phyloP scores from a whole-genome alignment of 2,113 vertebrate genomes.

The Octodon degus region DNA sequence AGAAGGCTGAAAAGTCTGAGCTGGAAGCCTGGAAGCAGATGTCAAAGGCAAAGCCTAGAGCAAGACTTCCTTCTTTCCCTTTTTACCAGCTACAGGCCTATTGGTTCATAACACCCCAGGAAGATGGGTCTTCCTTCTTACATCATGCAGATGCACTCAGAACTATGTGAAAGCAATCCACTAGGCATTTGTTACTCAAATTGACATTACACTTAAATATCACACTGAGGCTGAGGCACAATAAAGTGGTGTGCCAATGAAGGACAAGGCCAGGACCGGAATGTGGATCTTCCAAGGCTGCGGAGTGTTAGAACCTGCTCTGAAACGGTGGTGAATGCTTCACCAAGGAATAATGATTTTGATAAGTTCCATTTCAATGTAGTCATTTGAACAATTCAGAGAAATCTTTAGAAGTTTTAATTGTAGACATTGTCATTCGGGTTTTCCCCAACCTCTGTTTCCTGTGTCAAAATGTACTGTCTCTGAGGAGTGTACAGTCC shows the following conservation, averaged over 20 bases:
- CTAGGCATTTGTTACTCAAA: not conserved
- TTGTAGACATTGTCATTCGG: not conserved
- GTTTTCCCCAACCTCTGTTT: constrained; percentile 22
- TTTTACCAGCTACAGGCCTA: not conserved
- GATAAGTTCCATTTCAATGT: not conserved
- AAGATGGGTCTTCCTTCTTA: not conserved
- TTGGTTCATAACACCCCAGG: not conserved
- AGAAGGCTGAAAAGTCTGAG: not conserved
- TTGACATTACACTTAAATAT: not conserved
- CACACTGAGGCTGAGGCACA: not conserved
- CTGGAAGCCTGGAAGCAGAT: not conserved
- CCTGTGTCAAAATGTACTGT: constrained; percentile 5
- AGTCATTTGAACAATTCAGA: constrained; percentile 23
- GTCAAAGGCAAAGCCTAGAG: not conserved
- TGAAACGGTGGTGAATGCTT: not conserved
- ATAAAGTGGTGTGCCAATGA: not conserved
- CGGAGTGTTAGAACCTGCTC: not conserved
- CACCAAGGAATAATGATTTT: not conserved
- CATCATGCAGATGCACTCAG: not conserved
- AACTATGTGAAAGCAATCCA: not conserved
- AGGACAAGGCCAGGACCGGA: not conserved
- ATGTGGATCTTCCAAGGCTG: not conserved
- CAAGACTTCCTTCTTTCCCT: not conserved
- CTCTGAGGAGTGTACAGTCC: not conserved
- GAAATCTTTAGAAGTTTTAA: constrained; percentile 39